Conservation (phyloP, 2,113 vertebrate species). For the Campylorhamphus procurvoides region DNA sequence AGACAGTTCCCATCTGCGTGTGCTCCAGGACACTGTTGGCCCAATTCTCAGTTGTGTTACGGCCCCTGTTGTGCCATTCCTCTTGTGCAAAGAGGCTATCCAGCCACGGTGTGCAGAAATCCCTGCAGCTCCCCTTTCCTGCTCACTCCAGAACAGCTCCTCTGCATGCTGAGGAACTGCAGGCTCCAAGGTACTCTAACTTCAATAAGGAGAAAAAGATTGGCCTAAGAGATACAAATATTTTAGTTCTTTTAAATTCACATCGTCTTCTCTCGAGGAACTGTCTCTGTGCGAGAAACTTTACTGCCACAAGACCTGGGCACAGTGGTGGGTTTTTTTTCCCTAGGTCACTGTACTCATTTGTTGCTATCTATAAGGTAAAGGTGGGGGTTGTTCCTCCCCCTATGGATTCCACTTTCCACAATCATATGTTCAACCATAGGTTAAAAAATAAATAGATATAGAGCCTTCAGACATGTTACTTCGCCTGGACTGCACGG, state of each 20-base stretch:
- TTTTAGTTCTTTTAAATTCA: neutral
- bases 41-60: constrained; percentile 27
- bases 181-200: neutral
- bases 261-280: neutral
- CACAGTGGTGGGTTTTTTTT: neutral
- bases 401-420: neutral
- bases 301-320: neutral
- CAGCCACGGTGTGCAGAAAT: neutral
- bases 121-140: neutral
- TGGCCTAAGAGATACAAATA: neutral
- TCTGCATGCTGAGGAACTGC: neutral
- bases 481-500: neutral
- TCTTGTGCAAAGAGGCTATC: neutral
- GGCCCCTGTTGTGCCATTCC: neutral
- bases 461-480: neutral
- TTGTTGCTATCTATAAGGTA: neutral
- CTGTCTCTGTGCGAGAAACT: neutral
- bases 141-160: neutral
- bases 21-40: constrained; percentile 32
- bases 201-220: neutral
- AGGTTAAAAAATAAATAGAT: neutral
- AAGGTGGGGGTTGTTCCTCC: neutral
- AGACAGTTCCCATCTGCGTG: neutral
- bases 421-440: neutral
- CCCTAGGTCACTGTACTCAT: neutral